A percentile compares a stretch with the other conserved stretches of the same genome.
Conservation (phyloP, 2,113 vertebrate genomes). For the Aythya baeri region DNA sequence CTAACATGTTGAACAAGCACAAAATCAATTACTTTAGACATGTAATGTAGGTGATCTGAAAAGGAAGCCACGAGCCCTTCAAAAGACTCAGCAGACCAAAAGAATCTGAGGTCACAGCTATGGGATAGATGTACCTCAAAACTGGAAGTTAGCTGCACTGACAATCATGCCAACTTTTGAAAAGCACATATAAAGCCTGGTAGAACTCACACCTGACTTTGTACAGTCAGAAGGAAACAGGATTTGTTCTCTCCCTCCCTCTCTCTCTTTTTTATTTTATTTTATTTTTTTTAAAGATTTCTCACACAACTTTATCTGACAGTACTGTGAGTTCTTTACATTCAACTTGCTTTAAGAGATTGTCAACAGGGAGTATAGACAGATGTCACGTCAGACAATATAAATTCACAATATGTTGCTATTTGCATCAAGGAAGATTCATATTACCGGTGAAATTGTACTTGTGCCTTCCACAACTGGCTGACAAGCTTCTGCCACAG, state of each 20-base stretch:
- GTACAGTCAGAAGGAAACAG: background rate
- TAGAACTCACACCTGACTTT: background rate
- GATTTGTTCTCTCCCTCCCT: background rate
- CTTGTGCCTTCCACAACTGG: constrained; percentile 91
- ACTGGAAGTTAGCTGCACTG: background rate
- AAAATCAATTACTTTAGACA: background rate
- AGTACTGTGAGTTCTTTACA: fast-evolving
- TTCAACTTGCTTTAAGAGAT: background rate
- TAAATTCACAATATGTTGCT: background rate
- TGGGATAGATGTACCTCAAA: background rate
- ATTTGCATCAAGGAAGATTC: background rate
- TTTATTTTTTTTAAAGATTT: background rate
- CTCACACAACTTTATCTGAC: background rate
- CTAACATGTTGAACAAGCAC: background rate
- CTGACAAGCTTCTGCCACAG: constrained; percentile 97
- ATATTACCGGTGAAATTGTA: constrained; percentile 90
- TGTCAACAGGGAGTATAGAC: background rate
- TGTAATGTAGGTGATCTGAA: background rate
- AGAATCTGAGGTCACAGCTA: background rate
- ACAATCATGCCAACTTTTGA: background rate
- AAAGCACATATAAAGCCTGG: background rate
- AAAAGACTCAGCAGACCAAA: background rate
- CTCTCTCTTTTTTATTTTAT: background rate
- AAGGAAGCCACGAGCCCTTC: background rate
- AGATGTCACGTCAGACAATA: background rate